Conservation (phyloP, 2,888 invertebrate species). For the Agrilus cyanescens region DNA sequence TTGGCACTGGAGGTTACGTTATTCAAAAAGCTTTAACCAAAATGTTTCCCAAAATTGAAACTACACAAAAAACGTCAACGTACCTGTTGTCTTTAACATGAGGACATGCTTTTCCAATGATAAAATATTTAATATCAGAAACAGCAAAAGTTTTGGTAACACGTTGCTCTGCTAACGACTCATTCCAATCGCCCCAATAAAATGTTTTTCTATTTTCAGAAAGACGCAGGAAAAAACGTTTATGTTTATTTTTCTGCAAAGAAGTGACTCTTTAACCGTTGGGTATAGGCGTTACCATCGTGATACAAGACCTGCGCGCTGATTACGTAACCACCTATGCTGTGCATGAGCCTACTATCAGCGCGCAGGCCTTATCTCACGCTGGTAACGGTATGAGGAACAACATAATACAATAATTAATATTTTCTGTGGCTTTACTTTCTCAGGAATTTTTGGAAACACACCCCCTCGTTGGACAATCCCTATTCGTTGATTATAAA, state of each 20-base stretch:
- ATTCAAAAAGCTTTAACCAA: too few species aligned
- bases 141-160: constrained; percentile 14
- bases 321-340: background rate
- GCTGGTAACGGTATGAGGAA: too few species aligned
- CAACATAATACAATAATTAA: too few species aligned
- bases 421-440: constrained; percentile 19
- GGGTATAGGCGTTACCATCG: background rate
- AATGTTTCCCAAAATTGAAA: too few species aligned
- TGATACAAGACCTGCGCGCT: background rate
- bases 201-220: constrained; percentile 16
- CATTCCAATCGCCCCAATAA: constrained; percentile 14
- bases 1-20: too few species aligned
- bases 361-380: background rate
- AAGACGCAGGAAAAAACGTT: constrained; percentile 14
- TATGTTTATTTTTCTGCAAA: constrained; percentile 17
- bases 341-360: background rate
- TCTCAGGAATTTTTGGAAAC: constrained; percentile 29
- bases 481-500: constrained; percentile 25
- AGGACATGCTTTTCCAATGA: constrained; percentile 29
- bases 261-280: background rate
- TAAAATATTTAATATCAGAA: constrained; percentile 26
- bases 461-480: constrained; percentile 22
- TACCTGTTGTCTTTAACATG: constrained; percentile 26
- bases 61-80: too few species aligned
- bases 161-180: constrained; percentile 9